Evolutionary conservation across 2,888 invertebrate species (phyloP).

Genomic region (Nephrocerus scutellatus): DNA sequence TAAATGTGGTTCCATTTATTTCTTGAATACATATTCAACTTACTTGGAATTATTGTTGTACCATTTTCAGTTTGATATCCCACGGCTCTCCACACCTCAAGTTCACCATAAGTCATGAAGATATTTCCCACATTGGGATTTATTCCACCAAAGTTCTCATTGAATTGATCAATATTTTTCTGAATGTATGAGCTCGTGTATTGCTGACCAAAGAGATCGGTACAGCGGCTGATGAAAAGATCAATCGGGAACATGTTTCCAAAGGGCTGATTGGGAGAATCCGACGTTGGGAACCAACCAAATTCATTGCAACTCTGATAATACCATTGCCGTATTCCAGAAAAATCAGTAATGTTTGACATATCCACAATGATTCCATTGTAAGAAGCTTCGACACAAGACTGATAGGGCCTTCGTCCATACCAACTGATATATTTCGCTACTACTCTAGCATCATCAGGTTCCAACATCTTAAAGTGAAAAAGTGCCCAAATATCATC

Average conservation of each 20-base stretch:
- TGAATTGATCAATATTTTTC: conserved; percentile 32
- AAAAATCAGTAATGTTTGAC: no score
- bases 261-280: conserved; percentile 52
- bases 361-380: no score
- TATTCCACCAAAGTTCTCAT: conserved; percentile 41
- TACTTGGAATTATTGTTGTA: conserved; percentile 24
- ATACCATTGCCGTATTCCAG: conserved; percentile 57
- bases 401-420: not conserved
- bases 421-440: conserved; percentile 12
- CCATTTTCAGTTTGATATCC: conserved; percentile 34
- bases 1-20: no score
- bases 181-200: conserved; percentile 1
- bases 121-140: conserved; percentile 46
- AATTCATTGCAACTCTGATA: conserved; percentile 76
- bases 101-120: conserved; percentile 46
- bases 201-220: conserved; percentile 32
- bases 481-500: conserved; percentile 16
- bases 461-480: conserved; percentile 11
- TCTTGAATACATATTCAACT: no score
- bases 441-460: conserved; percentile 9
- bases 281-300: conserved; percentile 68
- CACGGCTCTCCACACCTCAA: conserved; percentile 49
- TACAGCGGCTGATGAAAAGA: conserved; percentile 43
- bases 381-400: not conserved
- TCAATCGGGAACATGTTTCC: conserved; percentile 49